Conservation (phyloP, 2,797 vertebrate species). For the Mormyrus hasselquistii region DNA sequence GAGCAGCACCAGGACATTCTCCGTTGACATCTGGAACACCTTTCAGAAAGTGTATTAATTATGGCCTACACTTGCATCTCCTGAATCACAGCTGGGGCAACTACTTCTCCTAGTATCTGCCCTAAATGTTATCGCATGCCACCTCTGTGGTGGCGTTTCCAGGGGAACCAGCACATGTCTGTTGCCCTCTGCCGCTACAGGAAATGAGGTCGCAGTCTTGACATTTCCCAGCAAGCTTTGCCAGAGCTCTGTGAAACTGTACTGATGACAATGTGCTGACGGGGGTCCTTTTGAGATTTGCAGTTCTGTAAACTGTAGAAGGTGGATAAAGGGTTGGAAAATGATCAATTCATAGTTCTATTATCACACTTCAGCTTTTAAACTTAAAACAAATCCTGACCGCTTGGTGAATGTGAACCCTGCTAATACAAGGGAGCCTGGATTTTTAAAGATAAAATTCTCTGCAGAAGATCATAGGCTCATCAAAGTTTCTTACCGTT, state of each 20-base stretch:
- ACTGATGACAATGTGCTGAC: not conserved
- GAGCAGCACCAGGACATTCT: slow-evolving; percentile 17
- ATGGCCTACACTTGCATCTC: not conserved
- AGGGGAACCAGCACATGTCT: not conserved
- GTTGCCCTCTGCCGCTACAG: not conserved
- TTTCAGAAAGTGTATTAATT: not conserved
- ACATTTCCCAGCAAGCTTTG: slow-evolving; percentile 8
- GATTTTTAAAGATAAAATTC: slow-evolving; percentile 6
- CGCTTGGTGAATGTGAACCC: not conserved
- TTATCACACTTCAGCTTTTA: slow-evolving; percentile 1
- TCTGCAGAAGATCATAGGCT: not conserved
- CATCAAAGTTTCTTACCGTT: not conserved
- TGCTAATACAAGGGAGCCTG: not conserved
- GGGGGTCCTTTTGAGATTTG: not conserved
- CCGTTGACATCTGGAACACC: not conserved
- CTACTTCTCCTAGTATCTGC: not conserved
- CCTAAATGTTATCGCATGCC: not conserved
- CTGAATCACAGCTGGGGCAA: not conserved
- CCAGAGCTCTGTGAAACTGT: not conserved
- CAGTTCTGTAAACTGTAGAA: not conserved
- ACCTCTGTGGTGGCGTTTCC: not conserved
- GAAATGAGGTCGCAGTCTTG: not conserved
- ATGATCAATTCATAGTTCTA: slow-evolving; percentile 11
- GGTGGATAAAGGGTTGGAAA: not conserved
- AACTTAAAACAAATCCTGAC: slow-evolving; percentile 1